phyloP scores from a whole-genome alignment of 35 echinoderm and acorn worm genomes.

The Apostichopus japonicus region DNA sequence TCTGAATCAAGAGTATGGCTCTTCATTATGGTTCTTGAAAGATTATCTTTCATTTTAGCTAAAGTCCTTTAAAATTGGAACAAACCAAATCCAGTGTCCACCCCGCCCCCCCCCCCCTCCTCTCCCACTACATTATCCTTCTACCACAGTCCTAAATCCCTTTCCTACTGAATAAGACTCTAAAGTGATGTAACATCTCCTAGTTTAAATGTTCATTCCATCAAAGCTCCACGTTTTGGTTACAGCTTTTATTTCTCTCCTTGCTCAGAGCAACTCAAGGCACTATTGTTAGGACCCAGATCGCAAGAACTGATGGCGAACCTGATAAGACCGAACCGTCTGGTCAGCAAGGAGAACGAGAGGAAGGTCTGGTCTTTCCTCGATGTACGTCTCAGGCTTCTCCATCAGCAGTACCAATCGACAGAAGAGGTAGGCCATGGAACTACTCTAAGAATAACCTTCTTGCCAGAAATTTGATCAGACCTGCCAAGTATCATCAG shows the following conservation, averaged over 20 bases:
- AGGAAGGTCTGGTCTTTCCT: slow-evolving; percentile 82
- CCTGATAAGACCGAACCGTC: slow-evolving; percentile 58
- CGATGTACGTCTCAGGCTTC: slow-evolving; percentile 77
- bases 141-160: too few relatives aligned
- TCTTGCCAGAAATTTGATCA: background rate
- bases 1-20: too few relatives aligned
- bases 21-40: too few relatives aligned
- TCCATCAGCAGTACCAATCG: slow-evolving; percentile 83
- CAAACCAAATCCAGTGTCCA: too few relatives aligned
- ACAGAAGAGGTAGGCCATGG: slow-evolving; percentile 64
- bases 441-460: background rate
- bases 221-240: too few relatives aligned
- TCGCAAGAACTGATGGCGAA: slow-evolving; percentile 55
- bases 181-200: too few relatives aligned
- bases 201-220: too few relatives aligned
- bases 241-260: background rate
- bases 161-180: too few relatives aligned
- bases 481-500: background rate
- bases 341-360: slow-evolving; percentile 90
- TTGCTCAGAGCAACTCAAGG: slow-evolving; percentile 57
- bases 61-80: too few relatives aligned
- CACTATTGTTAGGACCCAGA: slow-evolving; percentile 22
- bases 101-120: too few relatives aligned
- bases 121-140: too few relatives aligned
- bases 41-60: too few relatives aligned